Evolutionary conservation across 2,888 invertebrate genomes (phyloP), one percentile per base, ranked within the genome.

Genomic region (Paralinhomoeus sp.): DNA sequence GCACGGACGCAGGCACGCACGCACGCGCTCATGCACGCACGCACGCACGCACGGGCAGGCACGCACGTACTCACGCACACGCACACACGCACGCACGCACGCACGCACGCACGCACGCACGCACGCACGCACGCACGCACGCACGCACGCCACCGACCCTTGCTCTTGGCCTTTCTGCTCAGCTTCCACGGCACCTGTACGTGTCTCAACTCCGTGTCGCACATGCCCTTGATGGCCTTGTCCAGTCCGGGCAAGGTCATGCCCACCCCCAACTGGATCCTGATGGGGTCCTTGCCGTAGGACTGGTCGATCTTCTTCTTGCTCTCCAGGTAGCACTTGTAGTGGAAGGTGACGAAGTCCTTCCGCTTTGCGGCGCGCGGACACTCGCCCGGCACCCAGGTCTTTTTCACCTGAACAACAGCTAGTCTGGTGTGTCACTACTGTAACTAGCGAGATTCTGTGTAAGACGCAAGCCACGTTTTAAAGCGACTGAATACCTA

Each of bases 331-430:
- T 51, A 56, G 18, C 51, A 60, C 46, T 62, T 62, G 46, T 57
- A 61, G 43, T 61, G 59, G 48, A 61, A 61, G 2, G 58, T 58
- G 35, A 61, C 50, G 45, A 58, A 61, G 41, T 61, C 60, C 37
- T 55, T 48, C 9, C 60, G 47, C 37, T 55, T 49, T 2, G 58
- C 54, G 35, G 48, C 47, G 12, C 47, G 36, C 13, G 56, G 50
- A 40, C 61, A 61, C n/a, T 56, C 51, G 3, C 50, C 46, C 3
- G 60, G 58, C 9, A 40, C 24, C 56, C 54, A 56, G 12, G 54
- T 57, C 33, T 54, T 45, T 38, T 53, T 53, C 12, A 54, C 37
- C 51, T 52, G 17, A 24, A 35, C 44, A 31, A n/a, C n/a, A n/a
- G n/a, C n/a, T n/a, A n/a, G n/a, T n/a, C n/a, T n/a, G n/a, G n/a